Evolutionary conservation across 2,113 vertebrate genomes (phyloP), one percentile per base, ranked within the genome.

Genomic region (Antechinus flavipes): DNA sequence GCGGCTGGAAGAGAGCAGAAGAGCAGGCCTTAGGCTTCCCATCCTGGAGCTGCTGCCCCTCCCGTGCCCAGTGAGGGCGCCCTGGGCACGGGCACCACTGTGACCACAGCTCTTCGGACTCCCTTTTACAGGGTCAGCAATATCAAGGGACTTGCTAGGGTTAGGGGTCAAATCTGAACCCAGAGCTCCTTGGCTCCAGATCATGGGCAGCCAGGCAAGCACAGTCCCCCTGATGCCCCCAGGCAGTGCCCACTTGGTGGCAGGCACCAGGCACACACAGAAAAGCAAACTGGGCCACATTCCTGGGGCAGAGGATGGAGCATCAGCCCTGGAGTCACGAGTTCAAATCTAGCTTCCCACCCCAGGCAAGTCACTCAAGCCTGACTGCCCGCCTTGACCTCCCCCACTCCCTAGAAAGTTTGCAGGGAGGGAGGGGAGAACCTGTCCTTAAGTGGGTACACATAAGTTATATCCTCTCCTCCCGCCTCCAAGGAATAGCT

Each of bases 1-100:
- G 99, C 96, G 2, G 99, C 99, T 99, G 98, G 54, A 98, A 98
- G 30, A 92, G 97, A 95, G 98, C 23, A 93, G 0, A 5, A 95
- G 30, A 96, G 94, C 68, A 42, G 1, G 35, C 30, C 61, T 76
- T 16, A 76, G 30, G 61, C 11, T 30, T 76, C 19, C 35, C 35
- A n/a, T 1, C 1, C 3, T n/a, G 35, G 35, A 76, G 61, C 61
- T 76, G 35, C 14, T 16, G 61, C 35, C 68, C 30, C 27, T 35
- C 10, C 9, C 12, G 3, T 35, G 9, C 27, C 58, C 27, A 30
- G 0, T 35, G 58, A 35, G 30, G 61, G 30, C 8, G 6, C 68
- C 8, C 68, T 8, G n/a, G 68, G 19, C 10, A 7, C 68, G 2
- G 68, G n/a, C 7, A 19, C 8, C n/a, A 16, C 35, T 30, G 50